Base-by-base conservation (phyloP, 2,888 invertebrate species). In the Spisula subtruncata region DNA sequence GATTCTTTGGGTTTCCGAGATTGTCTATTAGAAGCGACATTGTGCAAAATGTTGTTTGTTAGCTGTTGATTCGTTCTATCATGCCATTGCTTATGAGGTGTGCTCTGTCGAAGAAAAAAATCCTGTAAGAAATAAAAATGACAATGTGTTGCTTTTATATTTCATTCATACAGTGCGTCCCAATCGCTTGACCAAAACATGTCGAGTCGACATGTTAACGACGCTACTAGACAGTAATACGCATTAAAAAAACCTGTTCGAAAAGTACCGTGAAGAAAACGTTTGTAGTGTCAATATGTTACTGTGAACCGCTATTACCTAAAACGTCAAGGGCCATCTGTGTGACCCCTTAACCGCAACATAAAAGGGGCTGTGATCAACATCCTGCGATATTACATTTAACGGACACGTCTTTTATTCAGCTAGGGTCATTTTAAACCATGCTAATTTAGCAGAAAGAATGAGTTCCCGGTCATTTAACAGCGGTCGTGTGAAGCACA, bases 401-500 rank as follows among this genome's bases (percentile, higher is more conserved):
- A 85, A 60, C 85, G 79, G 75, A 32, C 41, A 75, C 32, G 8
- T 32, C 85, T 35, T 80, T 85, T 60, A 80, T 79, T 80, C 79
- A 29, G 75, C 18, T 48, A 29, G 56, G 85, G 85, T 85, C 85
- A 85, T 35, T 79, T 85, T 80, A 85, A 79, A 80, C 85, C 80
- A 85, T 56, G 80, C 79, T 75, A 85, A 79, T 85, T 85, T n/a
- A 85, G 46, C 54, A 56, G 12, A 79, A 56, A 85, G 79, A 85
- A 79, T 80, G 85, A 80, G 35, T 54, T 85, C 80, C 80, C 46
- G 85, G 85, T 85, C 85, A 85, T 85, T 85, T 85, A 85, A 85
- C 85, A 85, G 80, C 80, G 80, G 80, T 6, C 85, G 14, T 54
- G 79, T 85, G 85, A 80, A 51, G 56, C 80, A 85, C 80, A 85